Evolutionary conservation across 2,113 vertebrate species (phyloP).

Genomic region (Apeltes quadracus): DNA sequence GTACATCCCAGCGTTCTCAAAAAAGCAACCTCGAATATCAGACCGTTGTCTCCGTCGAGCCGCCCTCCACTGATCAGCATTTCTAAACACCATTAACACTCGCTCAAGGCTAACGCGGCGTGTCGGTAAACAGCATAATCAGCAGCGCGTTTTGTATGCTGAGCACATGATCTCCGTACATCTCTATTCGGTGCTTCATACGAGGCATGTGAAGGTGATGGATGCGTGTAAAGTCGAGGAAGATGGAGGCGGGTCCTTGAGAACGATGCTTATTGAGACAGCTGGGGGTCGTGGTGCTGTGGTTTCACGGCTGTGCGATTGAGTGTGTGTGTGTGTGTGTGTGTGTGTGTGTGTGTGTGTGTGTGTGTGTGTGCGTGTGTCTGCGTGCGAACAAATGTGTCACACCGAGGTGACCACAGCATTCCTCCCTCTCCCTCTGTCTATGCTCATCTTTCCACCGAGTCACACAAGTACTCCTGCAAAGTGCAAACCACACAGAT

Average conservation of each 20-base stretch:
- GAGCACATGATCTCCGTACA: constrained; percentile 40
- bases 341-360: constrained; percentile 41
- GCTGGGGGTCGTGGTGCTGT: constrained; percentile 75
- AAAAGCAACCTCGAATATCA: constrained; percentile 72
- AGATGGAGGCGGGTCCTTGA: constrained; percentile 50
- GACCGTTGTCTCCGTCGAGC: constrained; percentile 46
- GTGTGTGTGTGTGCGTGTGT: constrained; percentile 41
- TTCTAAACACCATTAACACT: constrained; percentile 41
- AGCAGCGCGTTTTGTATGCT: constrained; percentile 53
- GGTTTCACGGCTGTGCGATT: constrained; percentile 75
- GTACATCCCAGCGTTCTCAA: constrained; percentile 56
- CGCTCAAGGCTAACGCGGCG: constrained; percentile 49
- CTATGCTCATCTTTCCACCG: constrained; percentile 71
- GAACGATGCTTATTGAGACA: constrained; percentile 43
- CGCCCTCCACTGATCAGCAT: constrained; percentile 33
- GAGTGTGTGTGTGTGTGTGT: constrained; percentile 40
- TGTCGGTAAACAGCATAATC: constrained; percentile 58
- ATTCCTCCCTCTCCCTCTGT: constrained; percentile 63
- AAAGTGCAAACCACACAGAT: constrained; percentile 24
- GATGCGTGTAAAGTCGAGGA: constrained; percentile 27
- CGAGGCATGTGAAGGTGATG: constrained; percentile 39
- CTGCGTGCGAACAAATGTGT: constrained; percentile 52
- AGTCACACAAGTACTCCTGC: constrained; percentile 43
- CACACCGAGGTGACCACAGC: constrained; percentile 69
- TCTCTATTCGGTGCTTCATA: constrained; percentile 47